A percentile compares a stretch with the other conserved stretches of the same genome.
These are phyloP conservation scores for Ictalurus furcatus DNA, from an alignment of 2,113 vertebrate genomes.

Conservation along the genomic window DNA sequence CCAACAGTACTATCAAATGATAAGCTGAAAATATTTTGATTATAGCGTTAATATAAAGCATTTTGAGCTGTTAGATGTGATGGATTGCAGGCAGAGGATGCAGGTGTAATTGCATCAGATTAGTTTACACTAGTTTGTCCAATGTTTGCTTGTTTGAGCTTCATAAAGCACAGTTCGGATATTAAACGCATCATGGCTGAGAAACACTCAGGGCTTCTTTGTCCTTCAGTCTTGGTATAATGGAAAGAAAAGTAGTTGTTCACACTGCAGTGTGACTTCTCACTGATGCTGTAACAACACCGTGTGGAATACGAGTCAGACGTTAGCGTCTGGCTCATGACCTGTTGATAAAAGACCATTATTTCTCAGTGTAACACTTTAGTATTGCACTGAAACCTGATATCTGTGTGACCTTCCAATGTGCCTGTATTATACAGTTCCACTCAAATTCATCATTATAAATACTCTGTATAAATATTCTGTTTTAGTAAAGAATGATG, in stretches of 20 bases:
- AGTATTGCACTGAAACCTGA: neutral
- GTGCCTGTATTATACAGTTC: neutral
- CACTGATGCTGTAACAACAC: neutral
- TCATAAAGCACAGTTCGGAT: neutral
- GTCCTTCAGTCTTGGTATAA: neutral
- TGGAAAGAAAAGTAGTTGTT: neutral
- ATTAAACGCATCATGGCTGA: neutral
- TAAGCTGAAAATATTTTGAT: neutral
- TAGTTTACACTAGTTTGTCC: too few relatives aligned
- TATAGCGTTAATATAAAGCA: neutral
- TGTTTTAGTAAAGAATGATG: neutral
- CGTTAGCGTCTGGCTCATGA: neutral
- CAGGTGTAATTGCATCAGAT: too few relatives aligned
- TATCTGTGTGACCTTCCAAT: neutral
- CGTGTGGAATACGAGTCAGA: conserved; percentile 27
- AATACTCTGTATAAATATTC: neutral
- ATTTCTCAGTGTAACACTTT: neutral
- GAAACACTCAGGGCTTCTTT: neutral
- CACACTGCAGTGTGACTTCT: neutral
- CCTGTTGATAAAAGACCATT: neutral
- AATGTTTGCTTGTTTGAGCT: neutral
- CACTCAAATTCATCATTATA: neutral
- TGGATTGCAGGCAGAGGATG: neutral
- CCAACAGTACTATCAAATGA: too few relatives aligned
- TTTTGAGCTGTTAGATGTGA: neutral